Conservation (phyloP, 1,140 invertebrate species). For the Drosophila paulistorum region DNA sequence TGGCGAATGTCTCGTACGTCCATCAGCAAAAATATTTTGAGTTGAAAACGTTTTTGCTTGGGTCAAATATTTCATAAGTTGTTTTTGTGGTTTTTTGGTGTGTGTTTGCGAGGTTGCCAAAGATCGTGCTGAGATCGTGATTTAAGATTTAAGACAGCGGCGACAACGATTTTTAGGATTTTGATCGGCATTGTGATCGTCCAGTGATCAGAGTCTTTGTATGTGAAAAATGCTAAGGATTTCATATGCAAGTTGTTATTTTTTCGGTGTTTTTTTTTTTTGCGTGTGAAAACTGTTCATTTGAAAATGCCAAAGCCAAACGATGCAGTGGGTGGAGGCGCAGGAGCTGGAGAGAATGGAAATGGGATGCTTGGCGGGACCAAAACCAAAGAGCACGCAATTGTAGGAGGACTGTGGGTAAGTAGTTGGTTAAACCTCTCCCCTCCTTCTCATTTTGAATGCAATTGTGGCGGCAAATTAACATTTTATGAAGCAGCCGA, state of each 20-base stretch:
- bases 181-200: slow-evolving; percentile 47
- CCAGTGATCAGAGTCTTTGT: slow-evolving; percentile 51
- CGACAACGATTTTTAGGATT: slow-evolving; percentile 55
- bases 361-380: slow-evolving; percentile 1
- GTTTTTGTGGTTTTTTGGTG: slow-evolving; percentile 4
- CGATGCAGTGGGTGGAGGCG: slow-evolving; percentile 19
- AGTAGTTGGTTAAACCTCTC: slow-evolving; percentile 4
- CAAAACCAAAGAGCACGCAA: slow-evolving; percentile 41
- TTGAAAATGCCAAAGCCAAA: slow-evolving; percentile 61
- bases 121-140: slow-evolving; percentile 79
- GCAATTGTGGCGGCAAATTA: slow-evolving; percentile 79
- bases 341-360: background rate
- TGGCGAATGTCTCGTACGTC: background rate
- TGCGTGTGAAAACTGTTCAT: slow-evolving; percentile 81
- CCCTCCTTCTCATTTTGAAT: slow-evolving; percentile 53
- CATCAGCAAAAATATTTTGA: slow-evolving; percentile 17
- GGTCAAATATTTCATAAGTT: slow-evolving; percentile 74
- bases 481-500: slow-evolving; percentile 79
- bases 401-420: slow-evolving; percentile 16
- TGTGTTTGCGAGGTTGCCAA: slow-evolving; percentile 27
- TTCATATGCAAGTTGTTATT: slow-evolving; percentile 58
- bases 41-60: slow-evolving; percentile 39
- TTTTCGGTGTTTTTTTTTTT: slow-evolving; percentile 70
- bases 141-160: slow-evolving; percentile 69
- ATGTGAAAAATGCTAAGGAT: slow-evolving; percentile 75